Base-by-base conservation (phyloP, 1,140 invertebrate species). In the Meloidogyne chitwoodi region DNA sequence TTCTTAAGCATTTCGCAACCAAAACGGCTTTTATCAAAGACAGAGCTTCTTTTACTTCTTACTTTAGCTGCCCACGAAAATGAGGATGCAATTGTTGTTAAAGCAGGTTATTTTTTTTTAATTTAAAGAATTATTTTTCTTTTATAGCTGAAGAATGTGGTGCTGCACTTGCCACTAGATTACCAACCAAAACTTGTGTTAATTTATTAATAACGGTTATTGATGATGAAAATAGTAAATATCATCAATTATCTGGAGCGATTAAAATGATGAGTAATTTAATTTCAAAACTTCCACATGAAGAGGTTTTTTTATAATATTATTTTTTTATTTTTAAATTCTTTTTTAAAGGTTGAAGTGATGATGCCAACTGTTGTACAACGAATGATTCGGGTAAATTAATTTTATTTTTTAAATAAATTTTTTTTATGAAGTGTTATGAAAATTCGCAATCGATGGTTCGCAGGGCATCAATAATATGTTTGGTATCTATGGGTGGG, bases 231-330 rank as follows among this genome's bases (percentile, higher is more conserved):
- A 31, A 74, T 22, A 79, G 56, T 44, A 91, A 92, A 31, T 94
- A 91, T 89, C 94, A 94, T 0, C 91, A 92, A 77, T 93, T 94
- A 84, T 91, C 94, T 85, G 93, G 93, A 79, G 94, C 94, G 65
- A 92, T 97, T 29, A 96, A 96, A 90, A 93, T 95, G 90, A 90
- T 96, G 69, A 93, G 92, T 0, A 93, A 93, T 88, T 90, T 95
- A 22, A 91, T 93, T 38, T 92, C 93, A 85, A 90, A 91, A 65
- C 89, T 91, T 80, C 90, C 91, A 2, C 83, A 84, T 63, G 85
- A 87, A 22, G 91, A 92, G 34, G 91, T 73, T 26, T 26, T 29
- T 27, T 16, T 24, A 16, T 41, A 11, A 27, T 4, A 62, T 27
- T 4, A 27, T n/a, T 62, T 16, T 72, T 26, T 34, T 1, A 14